These are phyloP conservation scores for Erebia epiphron DNA, from an alignment of 2,888 invertebrate species.

Conservation along the genomic window DNA sequence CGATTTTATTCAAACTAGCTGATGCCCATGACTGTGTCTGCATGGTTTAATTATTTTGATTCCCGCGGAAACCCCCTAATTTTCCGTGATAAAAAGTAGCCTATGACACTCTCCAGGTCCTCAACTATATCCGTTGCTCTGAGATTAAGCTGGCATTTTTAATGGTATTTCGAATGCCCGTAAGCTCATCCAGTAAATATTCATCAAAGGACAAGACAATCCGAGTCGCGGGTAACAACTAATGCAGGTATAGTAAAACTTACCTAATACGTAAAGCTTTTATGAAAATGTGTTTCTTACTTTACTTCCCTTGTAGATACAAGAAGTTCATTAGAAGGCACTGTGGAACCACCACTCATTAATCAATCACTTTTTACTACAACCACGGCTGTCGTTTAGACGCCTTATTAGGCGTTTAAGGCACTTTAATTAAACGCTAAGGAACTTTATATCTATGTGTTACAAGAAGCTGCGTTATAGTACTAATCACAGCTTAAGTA, in stretches of 20 bases:
- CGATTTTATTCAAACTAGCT: too few relatives aligned
- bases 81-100: too few relatives aligned
- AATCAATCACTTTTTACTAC: constrained; percentile 10
- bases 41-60: too few relatives aligned
- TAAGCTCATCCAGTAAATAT: too few relatives aligned
- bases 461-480: background rate
- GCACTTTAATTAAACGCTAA: constrained; percentile 9
- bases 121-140: too few relatives aligned
- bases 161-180: too few relatives aligned
- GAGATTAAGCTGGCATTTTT: too few relatives aligned
- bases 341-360: constrained; percentile 5
- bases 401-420: constrained; percentile 9
- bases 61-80: too few relatives aligned
- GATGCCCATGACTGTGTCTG: too few relatives aligned
- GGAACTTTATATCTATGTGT: background rate
- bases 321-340: constrained; percentile 10
- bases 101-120: too few relatives aligned
- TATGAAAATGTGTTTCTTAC: background rate
- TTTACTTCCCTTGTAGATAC: background rate
- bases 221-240: background rate
- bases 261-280: background rate
- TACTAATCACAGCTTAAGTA: background rate
- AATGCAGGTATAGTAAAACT: background rate
- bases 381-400: background rate
- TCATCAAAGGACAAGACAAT: too few relatives aligned